phyloP scores from a whole-genome alignment of 1,140 invertebrate genomes.

The Ptiloglossa arizonensis region DNA sequence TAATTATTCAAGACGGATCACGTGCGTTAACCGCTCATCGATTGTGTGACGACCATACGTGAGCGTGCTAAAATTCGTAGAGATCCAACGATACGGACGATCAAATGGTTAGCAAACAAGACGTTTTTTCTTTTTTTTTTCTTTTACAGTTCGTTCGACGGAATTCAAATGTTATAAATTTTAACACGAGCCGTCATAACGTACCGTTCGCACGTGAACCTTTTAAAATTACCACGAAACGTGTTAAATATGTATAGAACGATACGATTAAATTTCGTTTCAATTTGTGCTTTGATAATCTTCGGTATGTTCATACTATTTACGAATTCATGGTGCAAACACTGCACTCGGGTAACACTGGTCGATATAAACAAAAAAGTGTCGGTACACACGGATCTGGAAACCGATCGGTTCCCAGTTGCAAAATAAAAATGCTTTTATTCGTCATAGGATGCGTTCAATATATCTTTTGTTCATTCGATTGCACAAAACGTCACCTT shows the following conservation, averaged over 20 bases:
- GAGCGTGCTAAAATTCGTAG: conserved; percentile 46
- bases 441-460: background rate
- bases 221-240: background rate
- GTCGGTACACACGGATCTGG: background rate
- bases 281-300: background rate
- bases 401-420: background rate
- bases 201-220: background rate
- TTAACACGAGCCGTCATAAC: background rate
- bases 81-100: conserved; percentile 37
- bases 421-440: background rate
- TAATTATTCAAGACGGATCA: conserved; percentile 74
- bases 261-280: background rate
- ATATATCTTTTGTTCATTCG: too few relatives aligned
- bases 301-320: background rate
- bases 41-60: conserved; percentile 35
- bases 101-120: conserved; percentile 11
- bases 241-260: background rate
- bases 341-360: background rate
- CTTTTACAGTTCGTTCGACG: background rate
- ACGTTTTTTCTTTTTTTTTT: background rate
- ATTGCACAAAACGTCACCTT: too few relatives aligned
- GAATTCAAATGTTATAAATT: conserved; percentile 2
- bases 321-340: background rate
- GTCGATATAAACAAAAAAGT: background rate
- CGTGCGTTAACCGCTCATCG: conserved; percentile 57